Percentiles rank a stretch among this genome's conserved stretches.
phyloP scores from a whole-genome alignment of 2,113 vertebrate species.

The Hemiscyllium ocellatum region DNA sequence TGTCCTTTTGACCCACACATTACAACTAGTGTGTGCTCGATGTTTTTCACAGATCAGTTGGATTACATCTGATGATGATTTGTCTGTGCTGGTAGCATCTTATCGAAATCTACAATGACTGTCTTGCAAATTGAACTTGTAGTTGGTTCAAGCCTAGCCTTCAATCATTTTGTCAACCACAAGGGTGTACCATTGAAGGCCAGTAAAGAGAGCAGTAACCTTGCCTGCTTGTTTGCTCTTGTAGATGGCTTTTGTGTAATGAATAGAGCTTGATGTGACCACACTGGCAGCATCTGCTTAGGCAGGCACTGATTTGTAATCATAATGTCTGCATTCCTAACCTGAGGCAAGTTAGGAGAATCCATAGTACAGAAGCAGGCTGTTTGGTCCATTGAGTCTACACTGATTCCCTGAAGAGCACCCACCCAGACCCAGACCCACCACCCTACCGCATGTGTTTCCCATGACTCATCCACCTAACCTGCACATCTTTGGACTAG shows the following conservation, averaged over 20 bases:
- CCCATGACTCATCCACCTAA: no score
- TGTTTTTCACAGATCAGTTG: background rate
- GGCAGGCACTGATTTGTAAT: conserved; percentile 12
- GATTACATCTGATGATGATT: background rate
- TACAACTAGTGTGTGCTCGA: background rate
- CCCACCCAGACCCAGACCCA: no score
- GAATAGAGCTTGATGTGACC: background rate
- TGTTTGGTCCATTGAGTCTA: no score
- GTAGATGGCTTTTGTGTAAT: background rate
- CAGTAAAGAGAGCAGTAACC: background rate
- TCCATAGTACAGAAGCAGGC: no score
- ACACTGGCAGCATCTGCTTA: background rate
- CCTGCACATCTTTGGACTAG: no score
- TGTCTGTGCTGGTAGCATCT: background rate
- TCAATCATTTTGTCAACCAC: background rate
- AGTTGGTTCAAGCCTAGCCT: no score
- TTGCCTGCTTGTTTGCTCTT: background rate
- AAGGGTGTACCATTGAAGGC: background rate
- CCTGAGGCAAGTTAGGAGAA: background rate
- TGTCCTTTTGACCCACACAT: background rate
- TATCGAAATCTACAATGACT: background rate
- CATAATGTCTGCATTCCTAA: background rate
- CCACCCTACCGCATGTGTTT: no score
- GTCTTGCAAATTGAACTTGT: background rate
- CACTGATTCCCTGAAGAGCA: no score